Evolutionary conservation across 2,797 vertebrate genomes (phyloP).

Genomic region (Pyrocephalus nanus): DNA sequence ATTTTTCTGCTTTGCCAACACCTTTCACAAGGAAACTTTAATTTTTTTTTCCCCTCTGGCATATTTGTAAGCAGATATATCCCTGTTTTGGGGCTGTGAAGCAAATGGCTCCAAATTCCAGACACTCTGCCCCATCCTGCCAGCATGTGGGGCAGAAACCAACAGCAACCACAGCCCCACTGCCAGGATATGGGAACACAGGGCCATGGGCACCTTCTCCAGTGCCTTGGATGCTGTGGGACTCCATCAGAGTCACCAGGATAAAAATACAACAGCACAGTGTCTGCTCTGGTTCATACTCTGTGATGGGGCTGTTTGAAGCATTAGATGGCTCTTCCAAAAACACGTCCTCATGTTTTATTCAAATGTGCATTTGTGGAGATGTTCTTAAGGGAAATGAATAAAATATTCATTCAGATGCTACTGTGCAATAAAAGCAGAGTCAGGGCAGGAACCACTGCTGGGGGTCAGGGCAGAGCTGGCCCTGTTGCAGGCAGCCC

Average conservation of each 20-base stretch:
- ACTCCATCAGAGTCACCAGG: background rate
- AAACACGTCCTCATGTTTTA: slow-evolving; percentile 54
- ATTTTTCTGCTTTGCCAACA: background rate
- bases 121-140: accelerated
- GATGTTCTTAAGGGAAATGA: slow-evolving; percentile 15
- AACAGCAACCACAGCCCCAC: background rate
- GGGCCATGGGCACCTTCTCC: background rate
- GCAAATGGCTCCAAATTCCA: background rate
- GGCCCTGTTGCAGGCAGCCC: background rate
- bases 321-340: slow-evolving; percentile 18
- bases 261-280: background rate
- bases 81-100: background rate
- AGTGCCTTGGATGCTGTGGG: accelerated
- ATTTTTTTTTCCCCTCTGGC: background rate
- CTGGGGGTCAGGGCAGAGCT: background rate
- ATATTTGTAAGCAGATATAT: accelerated
- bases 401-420: slow-evolving; percentile 52
- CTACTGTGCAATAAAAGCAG: background rate
- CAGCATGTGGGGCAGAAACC: background rate
- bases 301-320: background rate
- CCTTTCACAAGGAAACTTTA: background rate
- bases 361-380: slow-evolving; percentile 37
- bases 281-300: slow-evolving; percentile 25
- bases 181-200: accelerated
- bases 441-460: background rate